Conservation (phyloP, 2,888 invertebrate genomes). For the Tenthredo scrophulariae region DNA sequence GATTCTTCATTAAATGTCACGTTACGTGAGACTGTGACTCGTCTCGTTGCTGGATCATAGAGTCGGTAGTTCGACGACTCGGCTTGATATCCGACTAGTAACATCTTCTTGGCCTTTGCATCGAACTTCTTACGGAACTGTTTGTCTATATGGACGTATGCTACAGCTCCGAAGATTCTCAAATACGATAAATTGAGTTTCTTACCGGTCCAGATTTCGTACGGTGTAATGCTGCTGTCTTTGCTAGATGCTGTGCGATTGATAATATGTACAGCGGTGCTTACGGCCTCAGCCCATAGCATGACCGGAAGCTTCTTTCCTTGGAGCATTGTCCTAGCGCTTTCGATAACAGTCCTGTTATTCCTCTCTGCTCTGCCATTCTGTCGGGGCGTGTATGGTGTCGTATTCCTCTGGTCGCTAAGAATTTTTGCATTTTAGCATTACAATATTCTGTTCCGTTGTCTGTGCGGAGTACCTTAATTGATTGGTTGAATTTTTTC, state of each 20-base stretch:
- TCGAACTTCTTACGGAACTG: slow-evolving; percentile 61
- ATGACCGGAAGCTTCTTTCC: neutral
- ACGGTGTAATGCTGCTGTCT: slow-evolving; percentile 58
- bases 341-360: slow-evolving; percentile 58
- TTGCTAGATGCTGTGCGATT: neutral
- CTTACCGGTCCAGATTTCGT: slow-evolving; percentile 57
- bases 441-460: slow-evolving; percentile 56
- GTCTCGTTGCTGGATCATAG: slow-evolving; percentile 59
- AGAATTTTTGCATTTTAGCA: slow-evolving; percentile 36
- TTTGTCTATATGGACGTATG: slow-evolving; percentile 59
- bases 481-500: neutral
- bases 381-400: slow-evolving; percentile 58
- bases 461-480: slow-evolving; percentile 30
- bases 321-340: slow-evolving; percentile 55
- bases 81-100: slow-evolving; percentile 58
- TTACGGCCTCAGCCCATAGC: neutral
- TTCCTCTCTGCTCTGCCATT: slow-evolving; percentile 54
- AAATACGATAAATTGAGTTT: slow-evolving; percentile 60
- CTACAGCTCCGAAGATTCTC: slow-evolving; percentile 60
- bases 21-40: slow-evolving; percentile 61
- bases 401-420: slow-evolving; percentile 50
- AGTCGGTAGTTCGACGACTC: slow-evolving; percentile 63
- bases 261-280: neutral
- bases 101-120: slow-evolving; percentile 55
- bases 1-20: slow-evolving; percentile 64